A percentile compares a stretch with the other conserved stretches of the same genome.
phyloP scores from a whole-genome alignment of 2,888 invertebrate genomes.

The Theodoxus fluviatilis region DNA sequence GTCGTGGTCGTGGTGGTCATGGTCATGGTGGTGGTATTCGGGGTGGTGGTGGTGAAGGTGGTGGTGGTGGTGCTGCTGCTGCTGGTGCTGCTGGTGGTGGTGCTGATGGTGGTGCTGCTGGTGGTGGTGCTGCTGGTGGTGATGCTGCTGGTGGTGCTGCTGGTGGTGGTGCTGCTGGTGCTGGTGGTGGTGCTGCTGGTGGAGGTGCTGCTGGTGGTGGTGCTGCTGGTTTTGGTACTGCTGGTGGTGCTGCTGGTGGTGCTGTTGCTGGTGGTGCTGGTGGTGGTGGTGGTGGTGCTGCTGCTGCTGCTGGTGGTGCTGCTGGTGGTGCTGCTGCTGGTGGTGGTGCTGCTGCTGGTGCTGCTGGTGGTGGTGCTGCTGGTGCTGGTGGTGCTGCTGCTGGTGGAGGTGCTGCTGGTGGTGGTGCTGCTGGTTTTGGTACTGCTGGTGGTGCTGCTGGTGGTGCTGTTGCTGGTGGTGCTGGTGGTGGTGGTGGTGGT shows the following conservation, averaged over 20 bases:
- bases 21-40: not conserved
- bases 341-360: not conserved
- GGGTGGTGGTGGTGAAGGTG: not conserved
- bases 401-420: not conserved
- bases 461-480: not conserved
- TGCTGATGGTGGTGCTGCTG: not conserved
- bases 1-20: not conserved
- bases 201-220: not conserved
- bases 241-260: not conserved
- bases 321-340: not conserved
- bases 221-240: not conserved
- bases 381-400: too few species aligned
- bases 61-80: constrained; percentile 11
- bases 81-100: not conserved
- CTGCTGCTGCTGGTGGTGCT: not conserved
- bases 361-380: too few species aligned
- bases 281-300: not conserved
- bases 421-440: not conserved
- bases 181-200: not conserved
- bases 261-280: constrained; percentile 11
- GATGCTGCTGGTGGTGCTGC: not conserved
- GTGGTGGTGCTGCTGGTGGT: not conserved
- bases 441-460: not conserved
- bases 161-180: too few species aligned
- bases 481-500: not conserved